Evolutionary conservation across 2,888 invertebrate genomes (phyloP), one percentile per base, ranked within the genome.

Genomic region (Agrochola lychnidis): DNA sequence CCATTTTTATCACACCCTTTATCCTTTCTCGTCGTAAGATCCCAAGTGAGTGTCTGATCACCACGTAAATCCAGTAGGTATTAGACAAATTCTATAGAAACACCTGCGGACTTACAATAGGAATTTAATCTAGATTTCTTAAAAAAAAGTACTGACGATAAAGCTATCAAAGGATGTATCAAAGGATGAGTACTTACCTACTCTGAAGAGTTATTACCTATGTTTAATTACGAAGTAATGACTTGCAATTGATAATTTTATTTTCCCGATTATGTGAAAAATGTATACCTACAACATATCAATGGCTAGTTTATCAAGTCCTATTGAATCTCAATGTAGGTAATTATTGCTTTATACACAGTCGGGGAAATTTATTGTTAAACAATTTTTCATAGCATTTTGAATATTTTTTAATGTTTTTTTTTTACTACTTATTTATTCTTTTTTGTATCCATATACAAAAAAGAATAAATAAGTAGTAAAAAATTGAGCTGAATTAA

Each of bases 231-330:
- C 4, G n/a, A 42, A 48, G 16, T 61, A 10, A 66, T 53, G 42
- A 36, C 25, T 67, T 36, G 67, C 30, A 67, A 61, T 25, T 51
- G 48, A 56, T 64, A 14, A 42, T 19, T 61, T 16, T 61, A 53
- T 59, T 77, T 72, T 19, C 45, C 57, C 59, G 4, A 22, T 53
- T 53, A 7, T 53, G 30, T 76, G 30, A 48, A 59, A 70, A 53
- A 70, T 69, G 59, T 70, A 76, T 75, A n/a, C n/a, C 1, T 1
- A 45, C 53, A 66, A 45, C 25, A 45, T 53, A 40, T 25, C 40
- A 76, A 25, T 51, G 25, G 64, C 57, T 42, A n/a, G 4, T n/a
- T 42, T 66, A 67, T 53, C 59, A 53, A 73, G 19, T 42, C 7
- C 57, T 57, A 56, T 36, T 61, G 53, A 36, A 68, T 56, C n/a